A percentile compares a stretch with the other conserved stretches of the same genome.
These are phyloP conservation scores for Phania funesta DNA, from an alignment of 2,888 invertebrate genomes.

Conservation along the genomic window DNA sequence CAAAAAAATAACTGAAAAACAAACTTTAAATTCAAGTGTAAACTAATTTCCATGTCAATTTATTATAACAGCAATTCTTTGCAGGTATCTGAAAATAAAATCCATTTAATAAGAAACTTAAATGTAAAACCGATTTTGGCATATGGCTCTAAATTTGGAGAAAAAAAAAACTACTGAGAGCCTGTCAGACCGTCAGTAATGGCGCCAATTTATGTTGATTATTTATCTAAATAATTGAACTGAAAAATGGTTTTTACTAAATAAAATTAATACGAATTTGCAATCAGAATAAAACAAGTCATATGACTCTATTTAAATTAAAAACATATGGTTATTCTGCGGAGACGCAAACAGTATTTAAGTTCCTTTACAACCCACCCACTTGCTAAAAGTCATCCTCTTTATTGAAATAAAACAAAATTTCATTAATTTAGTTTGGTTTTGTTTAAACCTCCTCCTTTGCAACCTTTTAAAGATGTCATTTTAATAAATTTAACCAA, in stretches of 20 bases:
- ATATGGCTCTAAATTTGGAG: constrained; percentile 2
- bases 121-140: constrained; percentile 27
- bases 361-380: not conserved
- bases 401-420: not conserved
- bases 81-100: constrained; percentile 9
- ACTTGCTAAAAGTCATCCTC: not conserved
- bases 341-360: not conserved
- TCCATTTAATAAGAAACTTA: constrained; percentile 30
- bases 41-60: constrained; percentile 79
- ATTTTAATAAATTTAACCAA: constrained; percentile 34
- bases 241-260: constrained; percentile 60
- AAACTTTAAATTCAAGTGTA: constrained; percentile 76
- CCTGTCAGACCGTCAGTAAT: constrained; percentile 60
- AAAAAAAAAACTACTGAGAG: constrained; percentile 11
- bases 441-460: constrained; percentile 32
- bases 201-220: constrained; percentile 64
- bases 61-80: constrained; percentile 71
- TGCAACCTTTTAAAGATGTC: constrained; percentile 19
- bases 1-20: constrained; percentile 71
- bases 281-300: not conserved
- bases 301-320: constrained; percentile 37
- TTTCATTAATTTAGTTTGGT: not conserved
- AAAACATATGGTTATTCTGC: constrained; percentile 17
- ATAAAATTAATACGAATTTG: constrained; percentile 46
- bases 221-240: constrained; percentile 63